A percentile compares a stretch with the other conserved stretches of the same genome.
phyloP scores from a whole-genome alignment of 1,140 invertebrate genomes.

The Steinernema feltiae region DNA sequence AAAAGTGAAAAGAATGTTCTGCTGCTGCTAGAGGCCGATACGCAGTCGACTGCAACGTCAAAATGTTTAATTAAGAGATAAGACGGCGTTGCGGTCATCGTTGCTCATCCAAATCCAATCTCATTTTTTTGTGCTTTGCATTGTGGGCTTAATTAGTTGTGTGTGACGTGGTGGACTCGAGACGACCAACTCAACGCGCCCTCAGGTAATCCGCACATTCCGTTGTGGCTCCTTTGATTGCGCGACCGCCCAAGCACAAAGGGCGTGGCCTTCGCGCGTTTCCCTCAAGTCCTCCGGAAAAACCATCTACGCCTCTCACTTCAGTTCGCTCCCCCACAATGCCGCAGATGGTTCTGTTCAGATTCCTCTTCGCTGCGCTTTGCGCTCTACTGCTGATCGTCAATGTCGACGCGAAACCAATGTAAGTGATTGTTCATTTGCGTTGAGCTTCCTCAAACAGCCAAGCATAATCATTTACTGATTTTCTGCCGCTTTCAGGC shows the following conservation, averaged over 20 bases:
- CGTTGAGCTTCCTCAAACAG: too few relatives aligned
- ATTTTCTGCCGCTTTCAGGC: not conserved
- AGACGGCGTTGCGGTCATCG: too few relatives aligned
- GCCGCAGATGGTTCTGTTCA: not conserved
- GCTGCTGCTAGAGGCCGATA: too few relatives aligned
- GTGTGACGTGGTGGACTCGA: not conserved
- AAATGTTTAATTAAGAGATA: conserved; percentile 1
- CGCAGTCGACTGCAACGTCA: not conserved
- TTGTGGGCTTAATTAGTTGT: too few relatives aligned
- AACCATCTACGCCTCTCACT: not conserved
- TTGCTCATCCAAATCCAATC: not conserved
- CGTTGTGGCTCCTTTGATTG: too few relatives aligned
- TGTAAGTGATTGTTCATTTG: not conserved
- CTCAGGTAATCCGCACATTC: not conserved
- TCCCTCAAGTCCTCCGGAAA: not conserved
- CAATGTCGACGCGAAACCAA: not conserved
- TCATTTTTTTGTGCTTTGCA: too few relatives aligned
- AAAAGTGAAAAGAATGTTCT: too few relatives aligned
- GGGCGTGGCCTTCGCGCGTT: not conserved
- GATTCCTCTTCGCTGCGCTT: not conserved
- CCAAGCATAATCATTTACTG: too few relatives aligned
- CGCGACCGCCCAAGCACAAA: not conserved
- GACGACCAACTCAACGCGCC: too few relatives aligned
- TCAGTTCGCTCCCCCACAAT: not conserved
- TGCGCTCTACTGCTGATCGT: not conserved